Evolutionary conservation across 1,140 invertebrate genomes (phyloP).

Genomic region (Leptinotarsa lineolata): DNA sequence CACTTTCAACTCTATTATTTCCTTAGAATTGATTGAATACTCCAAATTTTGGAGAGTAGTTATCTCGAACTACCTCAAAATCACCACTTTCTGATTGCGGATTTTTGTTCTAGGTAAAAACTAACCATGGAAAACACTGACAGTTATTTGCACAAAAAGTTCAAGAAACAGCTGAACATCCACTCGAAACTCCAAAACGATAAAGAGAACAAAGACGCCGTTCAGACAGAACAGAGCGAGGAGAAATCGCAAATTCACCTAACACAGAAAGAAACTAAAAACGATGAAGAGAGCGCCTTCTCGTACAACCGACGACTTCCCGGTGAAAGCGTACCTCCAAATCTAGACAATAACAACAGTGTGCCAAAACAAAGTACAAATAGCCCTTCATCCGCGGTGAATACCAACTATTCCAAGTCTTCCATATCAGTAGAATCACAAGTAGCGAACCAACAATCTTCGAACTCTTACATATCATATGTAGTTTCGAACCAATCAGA

Average conservation of each 20-base stretch:
- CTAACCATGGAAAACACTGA: slow-evolving; percentile 62
- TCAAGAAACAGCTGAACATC: slow-evolving; percentile 81
- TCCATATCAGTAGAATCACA: slow-evolving; percentile 53
- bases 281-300: slow-evolving; percentile 18
- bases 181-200: slow-evolving; percentile 52
- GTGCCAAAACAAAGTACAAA: slow-evolving; percentile 51
- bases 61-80: too few relatives aligned
- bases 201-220: slow-evolving; percentile 43
- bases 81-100: not conserved
- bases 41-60: too few relatives aligned
- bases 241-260: slow-evolving; percentile 44
- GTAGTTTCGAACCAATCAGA: slow-evolving; percentile 44
- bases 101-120: slow-evolving; percentile 35
- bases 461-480: slow-evolving; percentile 52
- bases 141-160: slow-evolving; percentile 88
- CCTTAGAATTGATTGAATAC: too few relatives aligned
- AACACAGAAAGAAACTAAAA: slow-evolving; percentile 12
- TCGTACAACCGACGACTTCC: not conserved
- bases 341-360: slow-evolving; percentile 55
- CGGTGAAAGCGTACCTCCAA: slow-evolving; percentile 44
- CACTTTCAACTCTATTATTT: too few relatives aligned
- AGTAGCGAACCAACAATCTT: slow-evolving; percentile 43
- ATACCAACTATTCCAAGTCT: slow-evolving; percentile 47
- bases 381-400: slow-evolving; percentile 25
- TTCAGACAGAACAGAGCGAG: slow-evolving; percentile 48